phyloP scores from a whole-genome alignment of 1,140 invertebrate genomes.

The Argopecten irradians region DNA sequence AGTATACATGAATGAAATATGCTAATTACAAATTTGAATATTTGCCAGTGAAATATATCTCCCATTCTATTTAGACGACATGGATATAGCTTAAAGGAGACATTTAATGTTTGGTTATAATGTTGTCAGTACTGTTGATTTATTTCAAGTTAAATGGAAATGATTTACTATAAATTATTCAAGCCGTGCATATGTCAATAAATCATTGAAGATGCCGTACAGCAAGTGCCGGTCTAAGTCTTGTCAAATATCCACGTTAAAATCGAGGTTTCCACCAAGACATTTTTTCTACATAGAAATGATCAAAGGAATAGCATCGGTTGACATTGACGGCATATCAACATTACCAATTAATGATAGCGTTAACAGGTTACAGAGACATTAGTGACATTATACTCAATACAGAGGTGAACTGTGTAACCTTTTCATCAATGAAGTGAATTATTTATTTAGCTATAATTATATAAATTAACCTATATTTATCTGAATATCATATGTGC shows the following conservation, averaged over 20 bases:
- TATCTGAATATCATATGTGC: conserved; percentile 8
- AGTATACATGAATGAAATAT: background rate
- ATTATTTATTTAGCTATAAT: background rate
- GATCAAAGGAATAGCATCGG: background rate
- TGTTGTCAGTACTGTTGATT: background rate
- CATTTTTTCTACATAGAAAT: background rate
- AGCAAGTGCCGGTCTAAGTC: background rate
- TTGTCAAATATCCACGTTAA: background rate
- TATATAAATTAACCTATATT: background rate
- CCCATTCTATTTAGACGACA: background rate
- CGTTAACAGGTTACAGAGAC: background rate
- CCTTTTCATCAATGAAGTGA: background rate
- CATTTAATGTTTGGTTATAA: background rate
- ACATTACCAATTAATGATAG: background rate
- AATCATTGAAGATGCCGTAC: background rate
- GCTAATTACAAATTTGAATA: conserved; percentile 19
- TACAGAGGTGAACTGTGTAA: background rate
- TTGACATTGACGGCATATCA: background rate
- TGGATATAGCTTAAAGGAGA: background rate
- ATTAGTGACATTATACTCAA: background rate
- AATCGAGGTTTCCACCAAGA: background rate
- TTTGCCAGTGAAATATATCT: conserved; percentile 1
- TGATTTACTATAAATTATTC: conserved; percentile 23
- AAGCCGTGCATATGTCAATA: background rate
- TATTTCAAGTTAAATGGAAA: background rate